These are phyloP conservation scores for Nymphicus hollandicus DNA, from an alignment of 2,113 vertebrate genomes.

Conservation along the genomic window DNA sequence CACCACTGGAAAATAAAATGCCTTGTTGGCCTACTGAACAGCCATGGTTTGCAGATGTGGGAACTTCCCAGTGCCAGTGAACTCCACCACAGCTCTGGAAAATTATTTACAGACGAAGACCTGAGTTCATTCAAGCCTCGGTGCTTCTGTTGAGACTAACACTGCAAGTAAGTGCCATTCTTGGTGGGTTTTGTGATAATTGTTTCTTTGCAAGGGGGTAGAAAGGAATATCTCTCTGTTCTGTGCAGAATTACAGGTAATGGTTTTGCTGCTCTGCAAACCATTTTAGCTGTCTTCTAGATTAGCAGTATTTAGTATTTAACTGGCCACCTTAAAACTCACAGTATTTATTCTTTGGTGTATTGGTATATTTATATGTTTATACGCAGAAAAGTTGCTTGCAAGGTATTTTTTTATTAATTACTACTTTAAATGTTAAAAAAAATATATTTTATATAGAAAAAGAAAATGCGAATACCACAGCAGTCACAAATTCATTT, in stretches of 20 bases:
- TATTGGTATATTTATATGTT: neutral
- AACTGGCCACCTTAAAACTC: neutral
- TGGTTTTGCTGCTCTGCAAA: neutral
- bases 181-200: neutral
- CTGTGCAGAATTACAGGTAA: neutral
- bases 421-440: neutral
- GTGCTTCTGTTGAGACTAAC: neutral
- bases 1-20: constrained; percentile 45
- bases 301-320: neutral
- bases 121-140: neutral
- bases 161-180: neutral
- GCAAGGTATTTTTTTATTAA: neutral
- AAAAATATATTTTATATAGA: neutral
- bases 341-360: neutral
- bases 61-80: neutral
- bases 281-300: neutral
- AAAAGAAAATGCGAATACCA: neutral
- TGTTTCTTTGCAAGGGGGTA: neutral
- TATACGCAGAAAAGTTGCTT: neutral
- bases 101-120: neutral
- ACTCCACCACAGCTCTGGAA: neutral
- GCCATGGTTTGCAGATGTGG: neutral
- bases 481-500: neutral
- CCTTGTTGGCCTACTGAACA: neutral
- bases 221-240: neutral